A percentile compares a stretch with the other conserved stretches of the same genome.
Evolutionary conservation across 2,113 vertebrate species (phyloP).

Genomic region (Pomatorhinus ruficollis): DNA sequence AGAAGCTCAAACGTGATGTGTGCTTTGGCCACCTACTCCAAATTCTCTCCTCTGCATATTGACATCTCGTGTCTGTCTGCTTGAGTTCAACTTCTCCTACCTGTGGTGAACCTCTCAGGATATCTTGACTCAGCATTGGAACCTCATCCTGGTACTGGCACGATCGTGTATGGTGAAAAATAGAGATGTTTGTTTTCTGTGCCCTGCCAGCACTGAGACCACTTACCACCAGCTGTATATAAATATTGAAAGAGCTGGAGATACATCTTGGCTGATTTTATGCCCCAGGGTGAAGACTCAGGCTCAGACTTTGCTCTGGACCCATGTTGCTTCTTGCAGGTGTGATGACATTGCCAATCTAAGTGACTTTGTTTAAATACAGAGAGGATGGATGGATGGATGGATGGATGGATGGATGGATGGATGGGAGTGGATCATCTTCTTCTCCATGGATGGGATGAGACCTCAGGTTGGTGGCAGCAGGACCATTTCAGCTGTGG

Average conservation of each 20-base stretch:
- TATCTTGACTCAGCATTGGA: background rate
- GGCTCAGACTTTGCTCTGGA: background rate
- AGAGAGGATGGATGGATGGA: background rate
- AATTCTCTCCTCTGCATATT: background rate
- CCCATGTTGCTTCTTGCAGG: background rate
- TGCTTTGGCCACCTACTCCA: background rate
- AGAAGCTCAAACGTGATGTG: accelerated
- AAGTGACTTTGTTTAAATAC: background rate
- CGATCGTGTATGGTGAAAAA: background rate
- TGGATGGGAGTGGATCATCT: background rate
- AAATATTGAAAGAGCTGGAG: slow-evolving; percentile 36
- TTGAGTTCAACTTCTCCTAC: background rate
- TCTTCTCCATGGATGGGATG: background rate
- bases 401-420: background rate
- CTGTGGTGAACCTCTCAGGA: background rate
- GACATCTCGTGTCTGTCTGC: background rate
- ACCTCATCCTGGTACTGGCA: background rate
- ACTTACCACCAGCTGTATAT: background rate
- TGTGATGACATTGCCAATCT: background rate
- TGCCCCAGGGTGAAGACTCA: background rate
- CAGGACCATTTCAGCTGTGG: background rate
- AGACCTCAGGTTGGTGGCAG: background rate
- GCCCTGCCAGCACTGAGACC: background rate
- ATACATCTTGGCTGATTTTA: background rate
- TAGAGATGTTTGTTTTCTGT: background rate